A percentile compares a stretch with the other conserved stretches of the same genome.
These are phyloP conservation scores for Acestrorhynchus altus DNA, from an alignment of 2,797 vertebrate genomes.

Conservation along the genomic window DNA sequence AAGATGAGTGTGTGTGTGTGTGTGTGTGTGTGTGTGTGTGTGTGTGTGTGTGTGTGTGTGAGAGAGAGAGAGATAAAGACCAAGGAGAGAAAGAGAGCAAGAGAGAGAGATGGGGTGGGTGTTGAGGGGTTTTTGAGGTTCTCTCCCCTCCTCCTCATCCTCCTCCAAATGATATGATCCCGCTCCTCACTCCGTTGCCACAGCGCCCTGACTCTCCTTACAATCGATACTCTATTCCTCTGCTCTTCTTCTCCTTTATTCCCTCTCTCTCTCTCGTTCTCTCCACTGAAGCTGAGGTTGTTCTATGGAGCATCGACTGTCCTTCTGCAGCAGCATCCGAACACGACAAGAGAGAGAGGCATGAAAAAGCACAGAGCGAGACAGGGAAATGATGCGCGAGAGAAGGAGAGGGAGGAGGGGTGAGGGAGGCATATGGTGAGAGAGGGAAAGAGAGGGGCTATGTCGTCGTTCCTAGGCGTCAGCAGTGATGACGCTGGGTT, in stretches of 20 bases:
- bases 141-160: conserved; percentile 3
- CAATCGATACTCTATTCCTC: conserved; percentile 55
- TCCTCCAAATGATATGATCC: conserved; percentile 30
- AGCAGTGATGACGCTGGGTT: conserved; percentile 42
- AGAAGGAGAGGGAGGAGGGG: conserved; percentile 31
- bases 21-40: neutral
- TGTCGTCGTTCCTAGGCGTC: conserved; percentile 49
- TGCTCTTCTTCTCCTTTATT: conserved; percentile 16
- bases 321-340: conserved; percentile 67
- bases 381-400: conserved; percentile 21
- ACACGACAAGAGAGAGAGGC: conserved; percentile 52
- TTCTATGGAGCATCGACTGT: neutral
- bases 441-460: conserved; percentile 15
- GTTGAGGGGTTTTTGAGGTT: conserved; percentile 34
- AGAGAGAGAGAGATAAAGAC: neutral
- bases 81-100: conserved; percentile 22
- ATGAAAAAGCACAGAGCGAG: conserved; percentile 42
- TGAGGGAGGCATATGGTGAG: neutral
- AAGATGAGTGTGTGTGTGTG: neutral
- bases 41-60: no score
- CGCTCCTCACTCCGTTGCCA: conserved; percentile 27
- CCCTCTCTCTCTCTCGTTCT: conserved; percentile 55
- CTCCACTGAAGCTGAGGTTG: conserved; percentile 1
- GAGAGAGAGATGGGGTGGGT: conserved; percentile 39
- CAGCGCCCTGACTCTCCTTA: conserved; percentile 30